phyloP scores from a whole-genome alignment of 1,140 invertebrate species.

The Mactra quadrangularis region DNA sequence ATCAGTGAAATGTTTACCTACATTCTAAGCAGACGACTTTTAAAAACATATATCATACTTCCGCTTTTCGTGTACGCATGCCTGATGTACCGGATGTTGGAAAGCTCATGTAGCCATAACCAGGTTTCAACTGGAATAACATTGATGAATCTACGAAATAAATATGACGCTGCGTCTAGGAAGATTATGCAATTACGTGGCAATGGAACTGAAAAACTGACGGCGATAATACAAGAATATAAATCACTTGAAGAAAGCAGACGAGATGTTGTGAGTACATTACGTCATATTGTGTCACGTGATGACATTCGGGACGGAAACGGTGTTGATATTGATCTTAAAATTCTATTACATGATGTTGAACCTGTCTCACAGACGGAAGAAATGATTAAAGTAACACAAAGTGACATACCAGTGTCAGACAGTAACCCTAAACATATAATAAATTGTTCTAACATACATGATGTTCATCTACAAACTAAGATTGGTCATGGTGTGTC shows the following conservation, averaged over 20 bases:
- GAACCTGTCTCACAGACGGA: not conserved
- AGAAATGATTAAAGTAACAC: too few relatives aligned
- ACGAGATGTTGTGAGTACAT: not conserved
- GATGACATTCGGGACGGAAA: not conserved
- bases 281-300: not conserved
- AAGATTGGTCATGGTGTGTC: constrained; percentile 81
- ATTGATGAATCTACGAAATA: not conserved
- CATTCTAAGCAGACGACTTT: constrained; percentile 1
- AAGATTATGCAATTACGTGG: constrained; percentile 15
- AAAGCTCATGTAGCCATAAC: constrained; percentile 12
- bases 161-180: constrained; percentile 1
- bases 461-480: constrained; percentile 72
- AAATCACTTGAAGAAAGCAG: constrained; percentile 9
- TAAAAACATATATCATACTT: constrained; percentile 39
- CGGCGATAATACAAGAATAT: constrained; percentile 30
- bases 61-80: constrained; percentile 35
- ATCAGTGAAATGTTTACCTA: constrained; percentile 26
- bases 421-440: constrained; percentile 60
- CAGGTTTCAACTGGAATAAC: not conserved
- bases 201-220: constrained; percentile 7
- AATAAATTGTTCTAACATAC: constrained; percentile 78
- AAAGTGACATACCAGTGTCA: not conserved
- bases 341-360: not conserved
- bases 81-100: constrained; percentile 46
- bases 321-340: not conserved